phyloP scores from a whole-genome alignment of 2,888 invertebrate species.

The Allacma fusca region DNA sequence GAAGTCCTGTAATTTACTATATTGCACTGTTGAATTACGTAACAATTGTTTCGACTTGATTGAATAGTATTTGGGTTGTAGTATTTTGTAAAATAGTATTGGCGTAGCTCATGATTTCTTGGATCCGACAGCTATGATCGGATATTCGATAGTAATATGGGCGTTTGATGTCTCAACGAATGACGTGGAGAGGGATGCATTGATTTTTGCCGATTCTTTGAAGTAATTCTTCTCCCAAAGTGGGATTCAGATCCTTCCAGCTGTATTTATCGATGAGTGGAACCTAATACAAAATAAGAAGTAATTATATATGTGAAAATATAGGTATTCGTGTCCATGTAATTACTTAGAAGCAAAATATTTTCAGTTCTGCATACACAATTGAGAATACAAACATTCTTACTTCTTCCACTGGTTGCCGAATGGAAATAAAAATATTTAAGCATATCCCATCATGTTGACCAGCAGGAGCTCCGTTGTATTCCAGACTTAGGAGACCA shows the following conservation, averaged over 20 bases:
- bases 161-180: slow-evolving; percentile 71
- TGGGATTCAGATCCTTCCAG: slow-evolving; percentile 82
- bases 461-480: slow-evolving; percentile 61
- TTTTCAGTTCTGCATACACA: no score
- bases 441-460: slow-evolving; percentile 80
- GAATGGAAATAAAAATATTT: slow-evolving; percentile 82
- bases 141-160: background rate
- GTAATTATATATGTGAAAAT: background rate
- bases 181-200: slow-evolving; percentile 82
- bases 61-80: no score
- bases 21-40: background rate
- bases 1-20: no score
- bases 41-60: background rate
- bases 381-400: no score
- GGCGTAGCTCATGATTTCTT: no score
- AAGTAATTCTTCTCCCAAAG: slow-evolving; percentile 74
- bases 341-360: no score
- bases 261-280: slow-evolving; percentile 86
- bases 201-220: slow-evolving; percentile 78
- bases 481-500: slow-evolving; percentile 73
- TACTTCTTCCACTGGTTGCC: slow-evolving; percentile 81
- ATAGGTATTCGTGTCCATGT: no score
- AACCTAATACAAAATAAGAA: slow-evolving; percentile 65
- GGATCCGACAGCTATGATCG: background rate
- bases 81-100: background rate